Conservation (phyloP, 1,140 invertebrate genomes). For the Elysia chlorotica region DNA sequence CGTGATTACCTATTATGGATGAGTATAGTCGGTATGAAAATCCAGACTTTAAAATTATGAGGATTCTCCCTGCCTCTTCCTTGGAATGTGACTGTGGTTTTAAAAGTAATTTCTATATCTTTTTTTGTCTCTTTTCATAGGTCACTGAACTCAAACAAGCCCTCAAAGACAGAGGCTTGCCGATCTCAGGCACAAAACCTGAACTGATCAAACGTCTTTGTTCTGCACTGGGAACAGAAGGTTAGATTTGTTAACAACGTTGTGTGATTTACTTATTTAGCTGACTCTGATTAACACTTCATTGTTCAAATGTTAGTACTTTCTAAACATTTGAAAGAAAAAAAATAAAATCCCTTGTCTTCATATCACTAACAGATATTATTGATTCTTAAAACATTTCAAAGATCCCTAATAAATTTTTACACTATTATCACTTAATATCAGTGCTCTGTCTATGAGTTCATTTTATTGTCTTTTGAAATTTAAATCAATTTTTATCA, state of each 20-base stretch:
- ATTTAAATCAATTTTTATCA: too few species aligned
- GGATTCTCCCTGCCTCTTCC: too few species aligned
- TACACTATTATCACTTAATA: neutral
- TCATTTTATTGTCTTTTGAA: too few species aligned
- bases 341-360: neutral
- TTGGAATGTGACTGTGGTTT: neutral
- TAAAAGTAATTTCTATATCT: neutral
- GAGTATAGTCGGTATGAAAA: too few species aligned
- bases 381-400: neutral
- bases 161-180: constrained; percentile 12
- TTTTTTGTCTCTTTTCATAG: neutral
- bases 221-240: neutral
- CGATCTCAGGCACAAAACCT: constrained; percentile 9
- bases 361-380: too few species aligned
- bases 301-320: neutral
- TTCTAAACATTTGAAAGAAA: neutral
- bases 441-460: too few species aligned
- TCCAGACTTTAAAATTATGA: too few species aligned
- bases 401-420: neutral
- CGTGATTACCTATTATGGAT: too few species aligned
- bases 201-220: constrained; percentile 10
- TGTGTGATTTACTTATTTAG: neutral
- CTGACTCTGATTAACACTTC: neutral
- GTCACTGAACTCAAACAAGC: constrained; percentile 16
- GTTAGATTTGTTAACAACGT: neutral